Evolutionary conservation across 1,140 invertebrate species (phyloP), one percentile per base, ranked within the genome.

Genomic region (Zaprionus ghesquierei): DNA sequence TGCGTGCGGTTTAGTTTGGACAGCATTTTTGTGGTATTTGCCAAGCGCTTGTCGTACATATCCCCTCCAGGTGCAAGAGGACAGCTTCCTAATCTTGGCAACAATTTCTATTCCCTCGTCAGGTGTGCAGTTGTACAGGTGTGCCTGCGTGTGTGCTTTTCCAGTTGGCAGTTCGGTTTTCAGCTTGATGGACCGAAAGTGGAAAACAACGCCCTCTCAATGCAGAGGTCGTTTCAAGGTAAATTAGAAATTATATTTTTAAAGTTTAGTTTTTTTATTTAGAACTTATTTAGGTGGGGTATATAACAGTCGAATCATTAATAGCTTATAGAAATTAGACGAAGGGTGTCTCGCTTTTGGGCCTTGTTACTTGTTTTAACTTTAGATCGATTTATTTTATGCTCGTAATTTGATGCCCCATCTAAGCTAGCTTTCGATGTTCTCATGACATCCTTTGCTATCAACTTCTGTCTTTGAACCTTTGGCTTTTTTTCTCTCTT

Each of bases 21-120:
- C 51, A 54, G 63, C 60, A 78, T 60, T 56, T 74, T n/a, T n/a
- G n/a, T 63, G 31, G 70, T 79, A 79, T 79, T 79, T 79, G 71
- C 77, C 59, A 50, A 79, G 59, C 53, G 69, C 77, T 79, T 79
- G 71, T 33, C 51, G 51, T 5, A 49, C 22, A 63, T 12, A 50
- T 61, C 29, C 60, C 49, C 35, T n/a, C 20, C 49, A 53, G 22
- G 51, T 18, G 58, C 56, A n/a, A n/a, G 31, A 76, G 60, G 76
- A 75, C 60, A 79, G 64, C 20, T 62, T 41, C 77, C 60, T 65
- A 79, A 79, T 73, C 76, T 75, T 56, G 35, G 55, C 51, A 58
- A 79, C 76, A 64, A 64, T 60, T 79, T 58, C 50, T 75, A 41
- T 53, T 22, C 22, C 31, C 38, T 25, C 23, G 31, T 6, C 49